Percentiles rank a stretch among this genome's conserved stretches.
phyloP scores from a whole-genome alignment of 2,797 vertebrate species.

The Mycteria americana region DNA sequence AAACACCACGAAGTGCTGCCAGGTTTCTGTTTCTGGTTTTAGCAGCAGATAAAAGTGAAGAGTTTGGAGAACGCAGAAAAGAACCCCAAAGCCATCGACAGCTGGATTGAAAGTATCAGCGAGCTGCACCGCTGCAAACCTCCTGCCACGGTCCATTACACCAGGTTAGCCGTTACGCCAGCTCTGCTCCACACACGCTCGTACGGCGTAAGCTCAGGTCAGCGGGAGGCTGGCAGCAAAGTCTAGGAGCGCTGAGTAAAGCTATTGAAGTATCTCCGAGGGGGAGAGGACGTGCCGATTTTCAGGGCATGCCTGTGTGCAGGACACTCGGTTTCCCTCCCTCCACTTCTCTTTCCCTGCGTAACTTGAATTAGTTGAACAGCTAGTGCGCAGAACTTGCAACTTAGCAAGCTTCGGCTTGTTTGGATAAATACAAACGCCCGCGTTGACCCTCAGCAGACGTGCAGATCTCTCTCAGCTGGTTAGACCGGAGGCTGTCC shows the following conservation, averaged over 20 bases:
- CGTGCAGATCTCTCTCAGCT: background rate
- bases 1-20: background rate
- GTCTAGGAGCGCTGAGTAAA: background rate
- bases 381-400: background rate
- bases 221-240: background rate
- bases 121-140: slow-evolving; percentile 92
- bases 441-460: rapidly evolving
- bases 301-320: rapidly evolving
- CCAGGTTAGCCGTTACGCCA: slow-evolving; percentile 52
- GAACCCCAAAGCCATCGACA: slow-evolving; percentile 87
- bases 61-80: slow-evolving; percentile 86
- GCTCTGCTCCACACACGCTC: rapidly evolving
- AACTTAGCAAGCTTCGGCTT: background rate
- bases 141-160: slow-evolving; percentile 88
- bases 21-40: background rate
- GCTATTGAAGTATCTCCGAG: rapidly evolving
- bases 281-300: background rate
- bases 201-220: rapidly evolving
- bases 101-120: slow-evolving; percentile 92
- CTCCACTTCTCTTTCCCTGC: background rate
- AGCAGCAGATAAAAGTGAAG: slow-evolving; percentile 90
- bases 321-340: background rate
- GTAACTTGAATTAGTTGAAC: background rate
- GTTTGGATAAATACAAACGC: background rate
- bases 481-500: rapidly evolving